phyloP scores from a whole-genome alignment of 2,888 invertebrate species.

The Brenthis ino region DNA sequence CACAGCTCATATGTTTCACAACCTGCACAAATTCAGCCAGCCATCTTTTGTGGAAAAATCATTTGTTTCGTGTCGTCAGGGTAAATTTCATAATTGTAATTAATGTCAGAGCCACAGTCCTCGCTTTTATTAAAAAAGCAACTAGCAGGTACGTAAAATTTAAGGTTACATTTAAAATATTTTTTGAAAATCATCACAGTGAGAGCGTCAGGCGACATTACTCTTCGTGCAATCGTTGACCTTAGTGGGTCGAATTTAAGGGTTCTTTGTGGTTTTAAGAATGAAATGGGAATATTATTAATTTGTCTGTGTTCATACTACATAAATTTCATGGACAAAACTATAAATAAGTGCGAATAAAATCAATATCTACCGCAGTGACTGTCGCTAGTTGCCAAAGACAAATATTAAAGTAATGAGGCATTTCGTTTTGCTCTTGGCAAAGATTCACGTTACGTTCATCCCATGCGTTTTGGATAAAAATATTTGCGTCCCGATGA shows the following conservation, averaged over 20 bases:
- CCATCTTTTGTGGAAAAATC: slow-evolving; percentile 88
- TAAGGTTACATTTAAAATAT: slow-evolving; percentile 44
- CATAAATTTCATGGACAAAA: slow-evolving; percentile 5
- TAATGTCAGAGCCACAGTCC: slow-evolving; percentile 98
- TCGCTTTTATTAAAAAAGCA: slow-evolving; percentile 97
- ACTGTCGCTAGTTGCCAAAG: slow-evolving; percentile 61
- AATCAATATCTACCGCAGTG: slow-evolving; percentile 74
- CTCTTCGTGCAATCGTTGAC: slow-evolving; percentile 76
- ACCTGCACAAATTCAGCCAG: slow-evolving; percentile 83
- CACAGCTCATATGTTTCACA: slow-evolving; percentile 80
- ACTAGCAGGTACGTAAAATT: slow-evolving; percentile 90
- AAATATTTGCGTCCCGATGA: slow-evolving; percentile 46
- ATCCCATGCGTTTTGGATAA: slow-evolving; percentile 30
- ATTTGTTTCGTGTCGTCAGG: slow-evolving; percentile 88
- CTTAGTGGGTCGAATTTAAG: slow-evolving; percentile 77
- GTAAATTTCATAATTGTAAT: slow-evolving; percentile 91
- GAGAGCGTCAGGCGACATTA: slow-evolving; percentile 61
- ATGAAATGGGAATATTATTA: slow-evolving; percentile 27
- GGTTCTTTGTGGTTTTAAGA: slow-evolving; percentile 49
- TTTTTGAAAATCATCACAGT: slow-evolving; percentile 53
- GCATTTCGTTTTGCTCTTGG: slow-evolving; percentile 32
- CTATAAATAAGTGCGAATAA: slow-evolving; percentile 49
- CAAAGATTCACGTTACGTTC: slow-evolving; percentile 34
- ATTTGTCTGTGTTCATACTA: not conserved
- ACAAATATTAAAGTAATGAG: slow-evolving; percentile 42